These are phyloP conservation scores for Pseudococcus jackbeardsleyi DNA, from an alignment of 2,888 invertebrate genomes.

Conservation along the genomic window DNA sequence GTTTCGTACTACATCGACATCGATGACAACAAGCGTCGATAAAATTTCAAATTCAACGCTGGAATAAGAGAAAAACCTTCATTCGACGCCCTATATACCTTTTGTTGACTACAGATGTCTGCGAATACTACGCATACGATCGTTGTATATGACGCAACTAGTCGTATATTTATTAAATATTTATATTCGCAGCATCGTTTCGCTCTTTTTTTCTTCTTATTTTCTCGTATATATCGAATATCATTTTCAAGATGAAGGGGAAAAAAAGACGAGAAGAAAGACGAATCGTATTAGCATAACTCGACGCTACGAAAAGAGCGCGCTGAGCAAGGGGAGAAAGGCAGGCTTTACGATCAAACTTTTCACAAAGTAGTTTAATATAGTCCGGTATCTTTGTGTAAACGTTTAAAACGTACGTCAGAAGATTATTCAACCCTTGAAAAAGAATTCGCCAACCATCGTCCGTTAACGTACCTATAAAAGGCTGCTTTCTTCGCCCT, in stretches of 20 bases:
- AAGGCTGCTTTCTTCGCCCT: not conserved
- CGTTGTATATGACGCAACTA: constrained; percentile 27
- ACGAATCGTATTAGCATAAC: constrained; percentile 20
- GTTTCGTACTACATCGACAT: not conserved
- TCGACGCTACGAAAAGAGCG: not conserved
- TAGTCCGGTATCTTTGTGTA: constrained; percentile 29
- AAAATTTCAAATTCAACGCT: not conserved
- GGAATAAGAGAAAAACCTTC: not conserved
- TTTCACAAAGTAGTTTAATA: constrained; percentile 44
- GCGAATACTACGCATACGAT: not conserved
- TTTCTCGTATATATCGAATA: constrained; percentile 2
- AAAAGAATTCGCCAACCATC: constrained; percentile 22
- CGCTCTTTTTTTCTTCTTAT: not conserved
- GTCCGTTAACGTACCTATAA: not conserved
- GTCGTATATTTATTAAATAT: constrained; percentile 42
- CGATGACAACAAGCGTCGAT: not conserved
- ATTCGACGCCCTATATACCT: not conserved
- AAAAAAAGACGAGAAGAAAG: not conserved
- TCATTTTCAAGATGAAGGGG: not conserved
- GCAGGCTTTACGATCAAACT: not conserved
- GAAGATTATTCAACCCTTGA: constrained; percentile 42
- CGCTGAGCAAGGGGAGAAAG: not conserved
- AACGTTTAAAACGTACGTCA: constrained; percentile 30
- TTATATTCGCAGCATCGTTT: constrained; percentile 32
- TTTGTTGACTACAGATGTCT: constrained; percentile 27